phyloP scores from a whole-genome alignment of 1,140 invertebrate species.

The Plectrocnemia conspersa region DNA sequence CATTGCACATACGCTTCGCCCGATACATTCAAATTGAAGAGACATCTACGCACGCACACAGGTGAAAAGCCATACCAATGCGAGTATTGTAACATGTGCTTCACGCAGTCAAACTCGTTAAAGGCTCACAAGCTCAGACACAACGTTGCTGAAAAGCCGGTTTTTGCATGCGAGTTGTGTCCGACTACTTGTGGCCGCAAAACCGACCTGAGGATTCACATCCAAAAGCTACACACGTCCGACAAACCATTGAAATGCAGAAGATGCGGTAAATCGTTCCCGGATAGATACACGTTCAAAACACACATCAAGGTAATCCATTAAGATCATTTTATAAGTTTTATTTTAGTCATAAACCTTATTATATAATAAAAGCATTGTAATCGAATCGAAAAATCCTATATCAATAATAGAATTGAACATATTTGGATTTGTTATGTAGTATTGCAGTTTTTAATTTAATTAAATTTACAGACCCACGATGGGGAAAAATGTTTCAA shows the following conservation, averaged over 20 bases:
- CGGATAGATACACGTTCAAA: constrained; percentile 78
- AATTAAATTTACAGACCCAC: constrained; percentile 64
- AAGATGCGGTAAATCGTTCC: constrained; percentile 87
- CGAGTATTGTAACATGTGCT: constrained; percentile 84
- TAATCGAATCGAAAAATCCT: neutral
- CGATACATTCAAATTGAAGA: constrained; percentile 95
- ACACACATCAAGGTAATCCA: constrained; percentile 58
- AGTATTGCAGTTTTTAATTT: constrained; percentile 7
- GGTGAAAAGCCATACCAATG: constrained; percentile 92
- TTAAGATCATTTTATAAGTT: no score
- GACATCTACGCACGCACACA: constrained; percentile 92
- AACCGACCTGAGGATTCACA: constrained; percentile 93
- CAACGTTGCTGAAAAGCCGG: constrained; percentile 87
- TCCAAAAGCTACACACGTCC: constrained; percentile 93
- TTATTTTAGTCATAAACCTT: neutral
- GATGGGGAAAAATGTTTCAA: constrained; percentile 97
- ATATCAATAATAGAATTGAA: neutral
- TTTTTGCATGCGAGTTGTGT: constrained; percentile 92
- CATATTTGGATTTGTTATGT: constrained; percentile 37
- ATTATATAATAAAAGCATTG: neutral
- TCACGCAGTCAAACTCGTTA: constrained; percentile 94
- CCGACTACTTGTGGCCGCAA: constrained; percentile 95
- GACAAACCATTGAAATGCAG: constrained; percentile 90
- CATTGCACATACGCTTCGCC: constrained; percentile 97
- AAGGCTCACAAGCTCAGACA: constrained; percentile 94